These are phyloP conservation scores for Geococcyx californianus DNA, from an alignment of 2,113 vertebrate species.

Conservation along the genomic window DNA sequence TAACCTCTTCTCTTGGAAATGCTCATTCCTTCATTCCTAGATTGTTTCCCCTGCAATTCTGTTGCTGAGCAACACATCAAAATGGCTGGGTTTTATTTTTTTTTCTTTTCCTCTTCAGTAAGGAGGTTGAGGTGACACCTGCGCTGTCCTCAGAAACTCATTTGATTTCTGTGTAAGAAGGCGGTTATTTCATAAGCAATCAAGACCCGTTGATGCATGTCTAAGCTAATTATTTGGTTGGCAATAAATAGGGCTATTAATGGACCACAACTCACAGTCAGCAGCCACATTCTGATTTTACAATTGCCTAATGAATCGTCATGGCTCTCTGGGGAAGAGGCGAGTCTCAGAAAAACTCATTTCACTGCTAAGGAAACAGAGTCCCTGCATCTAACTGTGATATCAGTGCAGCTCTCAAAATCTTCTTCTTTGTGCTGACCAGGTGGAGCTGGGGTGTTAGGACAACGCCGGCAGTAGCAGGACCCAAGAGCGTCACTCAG, in stretches of 20 bases:
- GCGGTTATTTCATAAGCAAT: slow-evolving; percentile 51
- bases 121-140: slow-evolving; percentile 58
- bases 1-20: slow-evolving; percentile 69
- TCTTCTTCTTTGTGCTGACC: background rate
- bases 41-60: slow-evolving; percentile 52
- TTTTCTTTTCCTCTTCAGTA: background rate
- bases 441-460: background rate
- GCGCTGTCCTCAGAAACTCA: slow-evolving; percentile 49
- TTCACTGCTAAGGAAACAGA: background rate
- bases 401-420: background rate
- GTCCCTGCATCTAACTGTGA: background rate
- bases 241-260: slow-evolving; percentile 53
- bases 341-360: background rate
- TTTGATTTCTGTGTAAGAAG: slow-evolving; percentile 68
- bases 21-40: slow-evolving; percentile 54
- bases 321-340: background rate
- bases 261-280: background rate
- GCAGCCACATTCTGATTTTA: slow-evolving; percentile 33
- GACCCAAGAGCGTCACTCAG: background rate
- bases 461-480: background rate
- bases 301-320: slow-evolving; percentile 20
- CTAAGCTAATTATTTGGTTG: slow-evolving; percentile 65
- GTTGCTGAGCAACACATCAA: slow-evolving; percentile 69
- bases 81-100: slow-evolving; percentile 1
- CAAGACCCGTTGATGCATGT: slow-evolving; percentile 42